phyloP scores from a whole-genome alignment of 2,888 invertebrate genomes.

The Erannis defoliaria region DNA sequence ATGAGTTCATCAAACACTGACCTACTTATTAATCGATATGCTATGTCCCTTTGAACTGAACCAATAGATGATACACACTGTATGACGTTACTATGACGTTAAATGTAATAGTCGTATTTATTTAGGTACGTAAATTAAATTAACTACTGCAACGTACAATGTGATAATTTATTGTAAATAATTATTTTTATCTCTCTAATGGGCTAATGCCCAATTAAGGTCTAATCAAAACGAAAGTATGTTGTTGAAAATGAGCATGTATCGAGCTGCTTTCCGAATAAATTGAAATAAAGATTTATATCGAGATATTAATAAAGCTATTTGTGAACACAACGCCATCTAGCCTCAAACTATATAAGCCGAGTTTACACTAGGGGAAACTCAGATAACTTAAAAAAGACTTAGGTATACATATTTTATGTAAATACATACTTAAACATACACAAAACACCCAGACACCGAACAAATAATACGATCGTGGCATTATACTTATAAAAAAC shows the following conservation, averaged over 20 bases:
- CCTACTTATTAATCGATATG: conserved; percentile 33
- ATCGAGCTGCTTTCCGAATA: no score
- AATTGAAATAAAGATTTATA: no score
- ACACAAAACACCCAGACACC: no score
- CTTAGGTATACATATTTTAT: no score
- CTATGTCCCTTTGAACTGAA: conserved; percentile 3
- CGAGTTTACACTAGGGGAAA: no score
- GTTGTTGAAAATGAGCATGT: neutral
- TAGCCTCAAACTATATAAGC: no score
- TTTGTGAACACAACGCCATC: no score
- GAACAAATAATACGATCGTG: no score
- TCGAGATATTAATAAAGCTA: no score
- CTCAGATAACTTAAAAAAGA: no score
- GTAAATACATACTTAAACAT: no score
- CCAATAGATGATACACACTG: neutral
- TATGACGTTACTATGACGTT: neutral
- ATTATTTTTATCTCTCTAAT: neutral
- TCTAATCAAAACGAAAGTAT: neutral
- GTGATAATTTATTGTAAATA: neutral
- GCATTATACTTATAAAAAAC: no score
- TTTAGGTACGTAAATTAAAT: neutral
- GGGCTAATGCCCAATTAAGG: neutral
- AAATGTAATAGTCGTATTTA: neutral
- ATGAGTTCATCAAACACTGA: conserved; percentile 24
- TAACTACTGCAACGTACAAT: neutral